Conservation (phyloP, 2,888 invertebrate species). For the Conchocele bisecta region DNA sequence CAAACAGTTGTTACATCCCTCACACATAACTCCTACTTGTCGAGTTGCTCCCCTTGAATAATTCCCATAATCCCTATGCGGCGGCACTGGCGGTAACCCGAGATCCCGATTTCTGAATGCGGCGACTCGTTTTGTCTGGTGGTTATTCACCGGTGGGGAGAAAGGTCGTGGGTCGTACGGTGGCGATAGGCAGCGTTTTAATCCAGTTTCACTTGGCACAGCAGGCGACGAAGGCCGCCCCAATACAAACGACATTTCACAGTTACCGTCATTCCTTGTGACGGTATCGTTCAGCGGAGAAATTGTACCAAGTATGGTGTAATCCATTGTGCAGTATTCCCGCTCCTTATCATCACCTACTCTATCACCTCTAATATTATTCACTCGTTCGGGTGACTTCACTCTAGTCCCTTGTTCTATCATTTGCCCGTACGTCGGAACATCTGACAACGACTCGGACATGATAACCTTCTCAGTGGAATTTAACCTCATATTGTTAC, state of each 20-base stretch:
- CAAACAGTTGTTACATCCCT: constrained; percentile 76
- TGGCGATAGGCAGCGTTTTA: constrained; percentile 53
- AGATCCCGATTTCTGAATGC: constrained; percentile 39
- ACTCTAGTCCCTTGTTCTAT: no score
- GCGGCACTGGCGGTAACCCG: constrained; percentile 11
- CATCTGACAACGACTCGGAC: neutral
- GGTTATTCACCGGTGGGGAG: constrained; percentile 37
- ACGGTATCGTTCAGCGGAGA: constrained; percentile 64
- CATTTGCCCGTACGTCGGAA: neutral
- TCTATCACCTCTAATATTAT: neutral
- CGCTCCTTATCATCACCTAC: constrained; percentile 6
- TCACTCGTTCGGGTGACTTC: neutral
- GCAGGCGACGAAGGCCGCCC: constrained; percentile 67
- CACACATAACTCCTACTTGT: constrained; percentile 72
- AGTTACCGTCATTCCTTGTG: constrained; percentile 29
- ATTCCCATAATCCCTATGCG: constrained; percentile 34
- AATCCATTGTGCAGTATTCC: constrained; percentile 61
- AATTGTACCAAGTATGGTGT: constrained; percentile 74
- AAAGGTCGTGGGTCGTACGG: constrained; percentile 39
- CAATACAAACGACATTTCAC: constrained; percentile 74
- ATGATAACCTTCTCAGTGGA: constrained; percentile 7
- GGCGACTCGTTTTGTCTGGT: constrained; percentile 39
- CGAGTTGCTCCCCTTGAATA: constrained; percentile 15
- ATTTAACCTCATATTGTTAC: constrained; percentile 15
- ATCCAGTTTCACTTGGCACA: constrained; percentile 27